Evolutionary conservation across 2,113 vertebrate genomes (phyloP).

Genomic region (Aptenodytes forsteri): DNA sequence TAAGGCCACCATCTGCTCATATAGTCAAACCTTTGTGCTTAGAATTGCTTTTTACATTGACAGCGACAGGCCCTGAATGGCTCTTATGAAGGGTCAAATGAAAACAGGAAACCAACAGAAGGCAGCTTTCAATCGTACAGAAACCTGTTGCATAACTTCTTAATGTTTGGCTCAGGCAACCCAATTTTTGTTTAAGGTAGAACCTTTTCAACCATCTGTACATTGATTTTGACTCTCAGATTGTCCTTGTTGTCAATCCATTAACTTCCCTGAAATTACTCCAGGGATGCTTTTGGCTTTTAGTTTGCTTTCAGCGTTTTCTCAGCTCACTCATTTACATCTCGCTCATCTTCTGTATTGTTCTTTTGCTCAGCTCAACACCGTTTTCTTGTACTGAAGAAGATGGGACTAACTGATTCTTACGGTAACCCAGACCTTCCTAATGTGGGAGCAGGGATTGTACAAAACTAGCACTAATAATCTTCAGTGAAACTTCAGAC

Average conservation of each 20-base stretch:
- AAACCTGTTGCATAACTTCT: background rate
- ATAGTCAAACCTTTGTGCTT: slow-evolving; percentile 15
- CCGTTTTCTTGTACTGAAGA: background rate
- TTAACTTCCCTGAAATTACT: background rate
- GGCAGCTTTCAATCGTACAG: background rate
- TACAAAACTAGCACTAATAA: background rate
- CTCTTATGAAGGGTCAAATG: background rate
- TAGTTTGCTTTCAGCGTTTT: background rate
- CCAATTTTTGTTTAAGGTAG: background rate
- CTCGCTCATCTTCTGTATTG: background rate
- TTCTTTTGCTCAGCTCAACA: background rate
- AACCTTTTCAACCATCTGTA: background rate
- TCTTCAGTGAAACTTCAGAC: background rate
- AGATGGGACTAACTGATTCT: background rate
- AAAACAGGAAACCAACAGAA: slow-evolving; percentile 31
- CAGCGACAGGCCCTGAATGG: background rate
- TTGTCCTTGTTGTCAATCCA: background rate
- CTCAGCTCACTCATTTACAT: background rate
- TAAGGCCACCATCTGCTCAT: slow-evolving; percentile 66
- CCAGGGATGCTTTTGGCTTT: background rate
- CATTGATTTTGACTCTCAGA: background rate
- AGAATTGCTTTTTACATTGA: slow-evolving; percentile 31
- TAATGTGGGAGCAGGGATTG: background rate
- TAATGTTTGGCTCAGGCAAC: background rate
- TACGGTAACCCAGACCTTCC: background rate